These are phyloP conservation scores for Drosophila neonasuta DNA, from an alignment of 2,888 invertebrate species.

Conservation along the genomic window DNA sequence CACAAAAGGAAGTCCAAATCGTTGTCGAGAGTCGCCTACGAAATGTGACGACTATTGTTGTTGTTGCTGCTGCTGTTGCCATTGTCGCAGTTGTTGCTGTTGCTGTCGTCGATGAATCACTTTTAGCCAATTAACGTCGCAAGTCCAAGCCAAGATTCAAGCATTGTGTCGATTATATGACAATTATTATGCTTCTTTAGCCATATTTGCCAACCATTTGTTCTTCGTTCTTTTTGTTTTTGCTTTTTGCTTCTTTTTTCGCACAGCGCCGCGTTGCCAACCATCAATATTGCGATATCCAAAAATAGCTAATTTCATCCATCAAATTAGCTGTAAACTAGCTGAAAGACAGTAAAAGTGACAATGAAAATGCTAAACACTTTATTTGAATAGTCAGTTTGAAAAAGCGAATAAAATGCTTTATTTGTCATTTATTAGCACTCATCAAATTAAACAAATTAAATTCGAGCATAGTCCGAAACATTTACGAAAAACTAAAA, in stretches of 20 bases:
- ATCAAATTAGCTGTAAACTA: constrained; percentile 3
- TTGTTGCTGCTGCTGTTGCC: constrained; percentile 5
- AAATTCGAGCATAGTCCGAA: too few relatives aligned
- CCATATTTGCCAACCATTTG: constrained; percentile 39
- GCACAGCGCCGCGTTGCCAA: constrained; percentile 8
- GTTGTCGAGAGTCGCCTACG: constrained; percentile 51
- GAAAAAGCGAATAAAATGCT: too few relatives aligned
- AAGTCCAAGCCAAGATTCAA: constrained; percentile 25
- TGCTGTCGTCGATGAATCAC: constrained; percentile 43
- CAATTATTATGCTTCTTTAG: constrained; percentile 55
- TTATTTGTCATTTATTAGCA: too few relatives aligned
- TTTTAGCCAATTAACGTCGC: constrained; percentile 46
- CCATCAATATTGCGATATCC: not conserved
- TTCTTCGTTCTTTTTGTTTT: not conserved
- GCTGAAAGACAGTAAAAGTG: constrained; percentile 4
- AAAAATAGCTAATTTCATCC: constrained; percentile 16
- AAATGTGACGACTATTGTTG: constrained; percentile 40
- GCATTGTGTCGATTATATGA: constrained; percentile 48
- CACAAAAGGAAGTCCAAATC: constrained; percentile 56
- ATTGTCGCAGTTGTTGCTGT: constrained; percentile 14
- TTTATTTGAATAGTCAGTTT: too few relatives aligned
- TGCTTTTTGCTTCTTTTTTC: too few relatives aligned
- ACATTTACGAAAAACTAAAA: too few relatives aligned
- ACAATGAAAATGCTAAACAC: not conserved
- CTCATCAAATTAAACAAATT: too few relatives aligned